Evolutionary conservation across 1,140 invertebrate species (phyloP).

Genomic region (Diorhabda elongata): DNA sequence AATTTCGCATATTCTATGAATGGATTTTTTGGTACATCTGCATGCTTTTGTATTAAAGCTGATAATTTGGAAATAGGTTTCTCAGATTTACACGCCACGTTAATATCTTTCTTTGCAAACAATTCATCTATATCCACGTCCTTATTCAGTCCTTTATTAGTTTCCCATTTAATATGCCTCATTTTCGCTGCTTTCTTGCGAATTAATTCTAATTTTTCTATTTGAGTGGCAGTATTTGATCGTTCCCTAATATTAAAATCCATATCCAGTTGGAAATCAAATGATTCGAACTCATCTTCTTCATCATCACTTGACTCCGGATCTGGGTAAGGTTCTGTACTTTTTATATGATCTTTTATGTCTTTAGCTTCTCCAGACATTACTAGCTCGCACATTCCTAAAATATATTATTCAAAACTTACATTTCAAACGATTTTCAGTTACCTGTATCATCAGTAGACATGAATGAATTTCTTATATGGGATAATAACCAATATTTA

Average conservation of each 20-base stretch:
- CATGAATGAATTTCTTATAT: conserved; percentile 90
- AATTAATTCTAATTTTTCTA: conserved; percentile 86
- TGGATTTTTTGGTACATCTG: conserved; percentile 72
- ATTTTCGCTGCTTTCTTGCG: conserved; percentile 75
- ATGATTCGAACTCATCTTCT: conserved; percentile 64
- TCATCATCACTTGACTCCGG: conserved; percentile 74
- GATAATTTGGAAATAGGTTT: conserved; percentile 59
- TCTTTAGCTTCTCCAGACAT: conserved; percentile 61
- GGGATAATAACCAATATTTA: conserved; percentile 84
- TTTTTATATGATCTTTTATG: conserved; percentile 51
- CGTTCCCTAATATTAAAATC: conserved; percentile 73
- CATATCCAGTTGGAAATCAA: conserved; percentile 67
- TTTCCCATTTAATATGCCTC: conserved; percentile 74
- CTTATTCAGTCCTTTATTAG: conserved; percentile 43
- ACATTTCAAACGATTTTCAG: neutral
- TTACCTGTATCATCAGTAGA: conserved; percentile 89
- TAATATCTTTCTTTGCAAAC: conserved; percentile 58
- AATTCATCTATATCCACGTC: conserved; percentile 51
- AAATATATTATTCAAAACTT: neutral
- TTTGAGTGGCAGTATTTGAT: conserved; percentile 83
- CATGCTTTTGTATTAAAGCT: conserved; percentile 70
- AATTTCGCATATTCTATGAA: conserved; percentile 87
- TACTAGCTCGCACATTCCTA: conserved; percentile 68
- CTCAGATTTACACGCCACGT: conserved; percentile 17
- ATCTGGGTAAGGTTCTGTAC: conserved; percentile 64